Conservation (phyloP, 2,113 vertebrate species). For the Austrofundulus limnaeus region DNA sequence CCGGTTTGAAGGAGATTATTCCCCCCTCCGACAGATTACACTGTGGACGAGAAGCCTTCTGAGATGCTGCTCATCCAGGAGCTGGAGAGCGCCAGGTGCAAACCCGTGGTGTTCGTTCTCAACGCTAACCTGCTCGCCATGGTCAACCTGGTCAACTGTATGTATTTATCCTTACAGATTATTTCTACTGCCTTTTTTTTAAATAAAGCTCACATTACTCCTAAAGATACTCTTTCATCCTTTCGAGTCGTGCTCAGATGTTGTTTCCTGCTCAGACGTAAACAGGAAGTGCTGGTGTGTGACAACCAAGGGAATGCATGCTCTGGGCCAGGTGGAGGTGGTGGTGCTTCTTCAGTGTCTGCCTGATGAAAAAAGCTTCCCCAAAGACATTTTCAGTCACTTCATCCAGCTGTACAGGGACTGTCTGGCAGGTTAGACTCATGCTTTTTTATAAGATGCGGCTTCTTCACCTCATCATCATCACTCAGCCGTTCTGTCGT, state of each 20-base stretch:
- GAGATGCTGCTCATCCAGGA: slow-evolving; percentile 93
- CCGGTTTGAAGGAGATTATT: not conserved
- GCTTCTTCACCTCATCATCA: not conserved
- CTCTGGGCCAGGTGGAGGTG: slow-evolving; percentile 93
- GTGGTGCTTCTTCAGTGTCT: slow-evolving; percentile 88
- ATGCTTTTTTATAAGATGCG: not conserved
- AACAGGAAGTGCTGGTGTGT: slow-evolving; percentile 95
- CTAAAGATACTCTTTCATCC: not conserved
- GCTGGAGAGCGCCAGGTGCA: slow-evolving; percentile 80
- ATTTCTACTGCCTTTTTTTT: not conserved
- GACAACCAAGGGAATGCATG: slow-evolving; percentile 91
- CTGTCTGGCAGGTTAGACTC: slow-evolving; percentile 87
- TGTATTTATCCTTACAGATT: slow-evolving; percentile 43
- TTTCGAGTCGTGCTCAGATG: not conserved
- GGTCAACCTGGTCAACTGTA: slow-evolving; percentile 90
- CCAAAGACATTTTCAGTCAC: slow-evolving; percentile 89
- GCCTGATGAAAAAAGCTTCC: slow-evolving; percentile 88
- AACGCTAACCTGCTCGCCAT: slow-evolving; percentile 95
- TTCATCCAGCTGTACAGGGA: slow-evolving; percentile 92
- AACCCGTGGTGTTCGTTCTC: slow-evolving; percentile 89
- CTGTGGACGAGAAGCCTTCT: slow-evolving; percentile 94
- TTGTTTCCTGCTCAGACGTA: slow-evolving; percentile 80
- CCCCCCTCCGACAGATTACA: slow-evolving; percentile 84
- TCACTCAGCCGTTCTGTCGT: not conserved
- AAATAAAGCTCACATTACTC: not conserved